A percentile compares a stretch with the other conserved stretches of the same genome.
Evolutionary conservation across 2,888 invertebrate species (phyloP).

Genomic region (Drosophila fulvimacula): DNA sequence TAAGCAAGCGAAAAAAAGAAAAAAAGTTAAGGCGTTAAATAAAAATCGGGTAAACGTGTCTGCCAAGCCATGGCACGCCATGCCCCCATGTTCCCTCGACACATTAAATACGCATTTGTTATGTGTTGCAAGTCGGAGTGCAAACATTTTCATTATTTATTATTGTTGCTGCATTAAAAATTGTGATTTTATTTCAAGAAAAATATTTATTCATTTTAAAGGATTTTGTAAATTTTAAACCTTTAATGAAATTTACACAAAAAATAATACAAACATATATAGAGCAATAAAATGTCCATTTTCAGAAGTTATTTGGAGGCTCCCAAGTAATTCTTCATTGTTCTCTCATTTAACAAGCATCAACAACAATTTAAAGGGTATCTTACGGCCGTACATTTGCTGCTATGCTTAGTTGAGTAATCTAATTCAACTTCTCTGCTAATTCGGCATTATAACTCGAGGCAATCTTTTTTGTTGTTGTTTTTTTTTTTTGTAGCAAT

Average conservation of each 20-base stretch:
- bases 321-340: not conserved
- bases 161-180: slow-evolving; percentile 11
- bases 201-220: not conserved
- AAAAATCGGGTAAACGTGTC: slow-evolving; percentile 60
- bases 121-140: slow-evolving; percentile 66
- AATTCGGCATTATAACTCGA: slow-evolving; percentile 39
- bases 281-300: not conserved
- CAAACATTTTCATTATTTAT: slow-evolving; percentile 39
- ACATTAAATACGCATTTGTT: slow-evolving; percentile 82
- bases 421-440: slow-evolving; percentile 32
- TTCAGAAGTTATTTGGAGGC: not conserved
- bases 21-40: slow-evolving; percentile 68
- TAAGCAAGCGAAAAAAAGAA: slow-evolving; percentile 28
- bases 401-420: slow-evolving; percentile 5
- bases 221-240: too few relatives aligned
- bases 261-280: too few relatives aligned
- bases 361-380: slow-evolving; percentile 25
- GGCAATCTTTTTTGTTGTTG: slow-evolving; percentile 33
- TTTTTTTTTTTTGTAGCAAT: slow-evolving; percentile 50
- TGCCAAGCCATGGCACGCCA: not conserved
- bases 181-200: too few relatives aligned
- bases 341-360: not conserved
- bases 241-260: too few relatives aligned
- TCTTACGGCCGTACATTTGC: slow-evolving; percentile 5
- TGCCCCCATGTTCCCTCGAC: slow-evolving; percentile 51